Evolutionary conservation across 2,888 invertebrate genomes (phyloP), one percentile per base, ranked within the genome.

Genomic region (Luffia ferchaultella): DNA sequence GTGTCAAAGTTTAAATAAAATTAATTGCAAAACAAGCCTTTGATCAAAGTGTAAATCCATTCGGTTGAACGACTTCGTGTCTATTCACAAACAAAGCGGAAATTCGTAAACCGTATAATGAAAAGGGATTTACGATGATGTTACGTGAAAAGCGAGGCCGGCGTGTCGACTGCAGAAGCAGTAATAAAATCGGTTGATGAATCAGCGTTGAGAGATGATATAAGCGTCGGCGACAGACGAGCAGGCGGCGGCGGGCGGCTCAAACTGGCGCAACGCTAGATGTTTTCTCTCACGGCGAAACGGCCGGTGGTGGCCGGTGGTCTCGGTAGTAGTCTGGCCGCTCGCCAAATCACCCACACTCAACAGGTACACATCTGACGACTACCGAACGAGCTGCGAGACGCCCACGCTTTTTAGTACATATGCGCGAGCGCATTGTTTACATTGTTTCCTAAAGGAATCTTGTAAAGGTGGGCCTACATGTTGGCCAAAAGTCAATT

Each of bases 301-400:
- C 59, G 60, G 60, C 59, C 55, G 59, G 61, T 62, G 60, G 58
- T 53, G 60, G 60, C 57, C 56, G 53, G n/a, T n/a, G n/a, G n/a
- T n/a, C n/a, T n/a, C n/a, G n/a, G n/a, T n/a, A n/a, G n/a, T n/a
- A n/a, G n/a, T n/a, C 70, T 80, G 79, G 79, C 72, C 56, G 60
- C 53, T 48, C 55, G 80, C 80, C 80, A 80, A 74, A 65, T 72
- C 62, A 67, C 73, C 68, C 68, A 61, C 55, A 68, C 70, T 68
- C 76, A 72, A 76, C 79, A 80, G 80, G 80, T 80, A 79, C 70
- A 43, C n/a, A 20, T 15, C 18, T 42, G 20, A 9, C 16, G 9
- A 30, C 30, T 12, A 12, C 30, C n/a, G n/a, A n/a, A n/a, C n/a
- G n/a, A n/a, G n/a, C n/a, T n/a, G n/a, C n/a, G n/a, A n/a, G n/a